Conservation (phyloP, 1,140 invertebrate genomes). For the Panagrolaimus sp. region DNA sequence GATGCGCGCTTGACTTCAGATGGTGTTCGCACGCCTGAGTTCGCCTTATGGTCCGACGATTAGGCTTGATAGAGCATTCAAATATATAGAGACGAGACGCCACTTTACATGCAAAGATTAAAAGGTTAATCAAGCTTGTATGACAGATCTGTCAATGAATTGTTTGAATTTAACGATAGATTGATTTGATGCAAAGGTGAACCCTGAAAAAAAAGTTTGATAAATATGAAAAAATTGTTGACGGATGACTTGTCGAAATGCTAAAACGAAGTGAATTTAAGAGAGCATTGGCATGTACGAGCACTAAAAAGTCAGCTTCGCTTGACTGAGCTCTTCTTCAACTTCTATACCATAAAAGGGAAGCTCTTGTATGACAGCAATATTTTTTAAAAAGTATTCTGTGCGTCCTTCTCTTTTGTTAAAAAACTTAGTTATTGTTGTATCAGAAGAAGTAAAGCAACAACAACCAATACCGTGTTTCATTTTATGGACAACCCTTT, state of each 20-base stretch:
- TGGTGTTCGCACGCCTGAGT: slow-evolving; percentile 11
- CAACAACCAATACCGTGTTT: too few species aligned
- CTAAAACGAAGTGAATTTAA: slow-evolving; percentile 10
- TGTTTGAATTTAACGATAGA: slow-evolving; percentile 1
- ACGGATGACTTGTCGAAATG: background rate
- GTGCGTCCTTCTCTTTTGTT: too few species aligned
- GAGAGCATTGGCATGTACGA: slow-evolving; percentile 12
- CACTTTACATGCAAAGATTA: background rate
- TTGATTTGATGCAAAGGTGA: background rate
- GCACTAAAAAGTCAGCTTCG: background rate
- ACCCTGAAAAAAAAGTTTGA: background rate
- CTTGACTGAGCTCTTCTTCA: slow-evolving; percentile 4
- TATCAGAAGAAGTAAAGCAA: too few species aligned
- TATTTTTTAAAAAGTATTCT: too few species aligned
- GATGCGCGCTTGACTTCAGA: slow-evolving; percentile 12
- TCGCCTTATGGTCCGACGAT: slow-evolving; percentile 13
- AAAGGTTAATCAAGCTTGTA: slow-evolving; percentile 12
- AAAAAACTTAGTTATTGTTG: too few species aligned
- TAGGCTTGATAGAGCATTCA: slow-evolving; percentile 1
- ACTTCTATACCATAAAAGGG: too few species aligned
- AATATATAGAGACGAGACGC: background rate
- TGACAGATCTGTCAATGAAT: slow-evolving; percentile 1
- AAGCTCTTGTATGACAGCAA: too few species aligned
- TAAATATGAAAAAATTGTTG: too few species aligned
- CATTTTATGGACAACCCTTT: too few species aligned